Evolutionary conservation across 1,140 invertebrate species (phyloP), one percentile per base, ranked within the genome.

Genomic region (Lasioglossum baleicum): DNA sequence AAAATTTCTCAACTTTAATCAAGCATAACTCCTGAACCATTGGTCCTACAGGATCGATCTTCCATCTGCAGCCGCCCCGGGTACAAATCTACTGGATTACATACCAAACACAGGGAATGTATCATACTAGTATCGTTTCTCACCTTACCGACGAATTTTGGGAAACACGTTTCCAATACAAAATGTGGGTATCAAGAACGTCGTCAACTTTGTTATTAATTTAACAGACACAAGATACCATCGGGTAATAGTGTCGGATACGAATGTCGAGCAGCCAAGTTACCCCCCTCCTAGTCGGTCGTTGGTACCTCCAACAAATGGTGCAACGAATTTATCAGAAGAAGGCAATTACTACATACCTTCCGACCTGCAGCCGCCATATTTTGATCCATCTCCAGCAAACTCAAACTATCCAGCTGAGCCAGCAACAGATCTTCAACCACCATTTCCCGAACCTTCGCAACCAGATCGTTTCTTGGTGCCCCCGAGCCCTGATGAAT

Each of bases 361-460:
- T 0, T 15, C 4, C 0, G 4, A 60, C 26, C 48, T 74, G 4
- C 51, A 60, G 40, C 71, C 77, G 2, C 51, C 70, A 0, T n/a
- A 58, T 7, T 35, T 31, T 7, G 13, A 26, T 2, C 26, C 51
- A 13, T 11, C 75, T 15, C 17, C 2, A 8, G 2, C 17, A 6
- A 76, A 63, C 20, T 7, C 3, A 3, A 75, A 67, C 3, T 13
- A 40, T 40, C 66, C 53, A 64, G 10, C 56, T 20, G 15, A 66
- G n/a, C 73, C 73, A n/a, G 31, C 73, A 0, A 42, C 11, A 2
- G 7, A 68, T 64, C 42, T 73, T 8, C 53, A 75, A 26, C 72
- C 78, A 11, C 56, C 71, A 7, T n/a, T 44, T 6, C 17, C 22
- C 17, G 20, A n/a, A 0, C 44, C 69, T 17, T 6, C 56, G 56